Percentiles rank a stretch among this genome's conserved stretches.
Conservation (phyloP, 2,888 invertebrate species). For the Aricia artaxerxes region DNA sequence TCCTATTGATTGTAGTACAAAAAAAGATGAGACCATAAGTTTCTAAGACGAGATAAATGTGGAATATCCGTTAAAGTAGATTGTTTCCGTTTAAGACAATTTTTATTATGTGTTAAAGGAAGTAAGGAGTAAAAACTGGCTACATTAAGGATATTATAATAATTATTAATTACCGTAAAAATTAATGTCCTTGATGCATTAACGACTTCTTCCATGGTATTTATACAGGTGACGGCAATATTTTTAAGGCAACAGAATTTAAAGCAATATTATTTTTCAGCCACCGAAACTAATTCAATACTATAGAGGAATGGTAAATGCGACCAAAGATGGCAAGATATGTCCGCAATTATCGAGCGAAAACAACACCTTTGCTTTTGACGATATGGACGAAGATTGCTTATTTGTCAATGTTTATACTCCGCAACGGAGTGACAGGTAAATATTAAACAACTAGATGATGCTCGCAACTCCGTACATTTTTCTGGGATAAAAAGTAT, state of each 20-base stretch:
- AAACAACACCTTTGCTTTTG: neutral
- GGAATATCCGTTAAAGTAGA: no score
- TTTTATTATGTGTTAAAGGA: neutral
- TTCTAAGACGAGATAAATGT: no score
- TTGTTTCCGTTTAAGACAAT: neutral
- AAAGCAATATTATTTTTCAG: neutral
- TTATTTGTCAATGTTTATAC: conserved; percentile 16
- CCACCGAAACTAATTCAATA: neutral
- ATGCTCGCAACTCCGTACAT: no score
- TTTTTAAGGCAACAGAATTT: neutral
- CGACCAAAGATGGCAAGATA: neutral
- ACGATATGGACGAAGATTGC: conserved; percentile 11
- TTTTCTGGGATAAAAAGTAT: no score
- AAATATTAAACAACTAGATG: neutral
- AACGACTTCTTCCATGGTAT: neutral
- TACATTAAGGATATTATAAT: neutral
- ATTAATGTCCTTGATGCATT: neutral
- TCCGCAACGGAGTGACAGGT: neutral
- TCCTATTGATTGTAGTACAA: neutral
- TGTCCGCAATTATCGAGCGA: conserved; percentile 8
- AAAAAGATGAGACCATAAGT: no score
- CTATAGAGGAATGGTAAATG: neutral
- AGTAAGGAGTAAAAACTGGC: neutral
- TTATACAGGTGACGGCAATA: neutral
- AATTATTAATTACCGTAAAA: no score